Percentiles rank a stretch among this genome's conserved stretches.
Conservation (phyloP, 2,888 invertebrate genomes). For the Pantelozetes paolii region DNA sequence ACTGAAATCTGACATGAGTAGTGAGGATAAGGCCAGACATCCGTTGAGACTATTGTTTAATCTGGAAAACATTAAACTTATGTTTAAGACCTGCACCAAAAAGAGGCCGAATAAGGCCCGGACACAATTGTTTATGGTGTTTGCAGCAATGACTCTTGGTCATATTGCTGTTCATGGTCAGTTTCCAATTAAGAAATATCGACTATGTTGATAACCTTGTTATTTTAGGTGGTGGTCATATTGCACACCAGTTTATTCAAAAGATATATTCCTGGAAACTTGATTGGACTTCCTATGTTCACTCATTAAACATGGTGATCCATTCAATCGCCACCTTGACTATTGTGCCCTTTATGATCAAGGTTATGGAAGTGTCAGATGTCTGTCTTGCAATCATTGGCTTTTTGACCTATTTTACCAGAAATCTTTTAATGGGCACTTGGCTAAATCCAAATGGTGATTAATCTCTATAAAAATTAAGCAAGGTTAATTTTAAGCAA, state of each 20-base stretch:
- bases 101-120: not conserved
- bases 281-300: not conserved
- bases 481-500: no score
- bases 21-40: not conserved
- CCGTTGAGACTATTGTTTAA: not conserved
- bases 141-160: not conserved
- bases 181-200: no score
- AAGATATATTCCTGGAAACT: not conserved
- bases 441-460: no score
- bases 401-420: not conserved
- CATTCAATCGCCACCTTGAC: not conserved
- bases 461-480: no score
- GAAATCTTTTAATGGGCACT: not conserved
- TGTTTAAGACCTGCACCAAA: not conserved
- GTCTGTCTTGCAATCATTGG: not conserved
- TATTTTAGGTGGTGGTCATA: not conserved
- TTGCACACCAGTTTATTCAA: not conserved
- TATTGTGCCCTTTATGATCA: not conserved
- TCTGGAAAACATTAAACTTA: not conserved
- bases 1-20: not conserved
- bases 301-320: not conserved
- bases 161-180: not conserved
- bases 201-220: not conserved
- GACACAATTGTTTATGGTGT: not conserved
- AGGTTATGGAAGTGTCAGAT: not conserved